Evolutionary conservation across 2,797 vertebrate species (phyloP), one percentile per base, ranked within the genome.

Genomic region (Streptopelia turtur): DNA sequence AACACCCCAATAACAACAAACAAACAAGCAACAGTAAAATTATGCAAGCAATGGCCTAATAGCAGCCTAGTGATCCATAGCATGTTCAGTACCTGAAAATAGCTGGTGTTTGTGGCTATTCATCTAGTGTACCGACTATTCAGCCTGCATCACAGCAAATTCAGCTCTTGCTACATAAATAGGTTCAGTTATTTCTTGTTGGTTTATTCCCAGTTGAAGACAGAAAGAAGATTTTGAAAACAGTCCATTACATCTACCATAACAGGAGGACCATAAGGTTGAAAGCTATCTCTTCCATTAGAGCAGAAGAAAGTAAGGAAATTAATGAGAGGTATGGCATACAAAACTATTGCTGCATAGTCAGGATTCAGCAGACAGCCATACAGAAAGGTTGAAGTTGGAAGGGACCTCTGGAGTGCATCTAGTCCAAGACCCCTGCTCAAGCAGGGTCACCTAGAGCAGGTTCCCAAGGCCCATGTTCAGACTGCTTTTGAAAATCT

Each of bases 401-500:
- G 21, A 72, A 72, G 20, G 15, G 30, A 56, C 6, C 5, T 81
- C 39, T 55, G 17, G 13, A 69, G 22, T 33, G 39, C 12, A 65
- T 17, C 10, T 43, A 27, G 24, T 53, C 1, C 1, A 43, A 33
- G 74, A 2, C 1, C 2, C 9, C 11, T 74, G 8, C 14, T 66
- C 18, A 35, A 20, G 6, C 5, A 43, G 14, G 3, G 5, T 55
- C 15, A 45, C 6, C 8, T 35, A 45, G 8, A 37, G 12, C 28
- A 83, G 33, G 3, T 63, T 33, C 16, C 8, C 15, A 41, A 31
- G 35, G 27, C 5, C 15, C 5, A 10, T 33, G 7, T 37, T 13
- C 30, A n/a, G 16, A 24, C 4, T 6, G 3, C 13, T 68, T 86
- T 76, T 76, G 35, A 49, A 55, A 50, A 56, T 52, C 23, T 71